Evolutionary conservation across 2,113 vertebrate genomes (phyloP).

Genomic region (Pseudorectes ferrugineus): DNA sequence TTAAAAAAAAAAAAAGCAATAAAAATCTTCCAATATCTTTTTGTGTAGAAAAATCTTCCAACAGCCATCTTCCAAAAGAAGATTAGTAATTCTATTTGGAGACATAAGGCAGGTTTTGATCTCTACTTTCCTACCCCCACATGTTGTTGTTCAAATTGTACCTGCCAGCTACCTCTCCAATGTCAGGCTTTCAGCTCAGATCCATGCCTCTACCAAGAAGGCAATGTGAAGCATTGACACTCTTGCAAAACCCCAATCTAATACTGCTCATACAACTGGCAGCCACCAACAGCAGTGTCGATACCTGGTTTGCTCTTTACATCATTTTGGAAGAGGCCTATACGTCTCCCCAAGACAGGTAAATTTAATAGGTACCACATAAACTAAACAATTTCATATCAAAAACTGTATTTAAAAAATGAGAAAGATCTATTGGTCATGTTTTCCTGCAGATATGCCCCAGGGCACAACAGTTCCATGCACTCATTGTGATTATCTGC

Average conservation of each 20-base stretch:
- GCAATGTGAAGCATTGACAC: fast-evolving
- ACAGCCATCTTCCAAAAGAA: background rate
- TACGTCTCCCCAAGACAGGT: background rate
- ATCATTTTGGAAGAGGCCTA: background rate
- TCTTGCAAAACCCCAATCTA: background rate
- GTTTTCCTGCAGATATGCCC: background rate
- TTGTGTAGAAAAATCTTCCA: background rate
- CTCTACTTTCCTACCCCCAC: background rate
- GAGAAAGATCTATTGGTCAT: background rate
- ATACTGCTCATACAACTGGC: background rate
- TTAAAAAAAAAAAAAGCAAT: too few relatives aligned
- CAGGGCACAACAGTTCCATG: background rate
- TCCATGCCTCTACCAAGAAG: background rate
- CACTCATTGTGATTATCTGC: background rate
- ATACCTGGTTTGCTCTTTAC: background rate
- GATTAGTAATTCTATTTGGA: background rate
- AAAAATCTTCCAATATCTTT: background rate
- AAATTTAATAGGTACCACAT: background rate
- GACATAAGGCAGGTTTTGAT: background rate
- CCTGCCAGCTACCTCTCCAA: background rate
- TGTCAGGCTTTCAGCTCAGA: background rate
- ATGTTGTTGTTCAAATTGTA: background rate
- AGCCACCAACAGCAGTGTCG: background rate
- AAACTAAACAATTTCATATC: background rate
- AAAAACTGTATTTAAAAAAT: background rate